Conservation (phyloP, 2,888 invertebrate species). For the Zaprionus lineosus region DNA sequence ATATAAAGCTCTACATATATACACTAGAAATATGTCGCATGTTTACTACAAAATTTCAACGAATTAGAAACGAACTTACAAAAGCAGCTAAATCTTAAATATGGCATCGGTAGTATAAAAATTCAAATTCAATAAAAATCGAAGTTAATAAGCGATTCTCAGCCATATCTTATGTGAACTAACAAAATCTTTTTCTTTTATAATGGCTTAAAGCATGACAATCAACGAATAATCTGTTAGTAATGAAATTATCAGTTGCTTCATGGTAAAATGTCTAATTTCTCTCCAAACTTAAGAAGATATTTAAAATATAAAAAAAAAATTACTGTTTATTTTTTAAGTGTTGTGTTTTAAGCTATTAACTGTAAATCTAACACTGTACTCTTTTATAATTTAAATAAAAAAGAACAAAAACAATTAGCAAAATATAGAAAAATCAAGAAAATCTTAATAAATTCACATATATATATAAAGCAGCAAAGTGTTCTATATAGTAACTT, state of each 20-base stretch:
- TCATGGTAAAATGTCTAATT: background rate
- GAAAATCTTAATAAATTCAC: constrained; percentile 42
- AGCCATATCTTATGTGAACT: constrained; percentile 14
- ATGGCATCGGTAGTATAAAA: constrained; percentile 2
- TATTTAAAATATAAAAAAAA: constrained; percentile 17
- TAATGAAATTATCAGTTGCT: too few species aligned
- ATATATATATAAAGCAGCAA: too few species aligned
- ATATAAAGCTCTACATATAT: constrained; percentile 28
- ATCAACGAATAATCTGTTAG: constrained; percentile 57
- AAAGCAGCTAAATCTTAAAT: constrained; percentile 68
- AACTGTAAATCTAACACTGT: constrained; percentile 35
- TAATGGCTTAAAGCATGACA: constrained; percentile 72
- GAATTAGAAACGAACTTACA: constrained; percentile 60
- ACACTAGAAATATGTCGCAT: constrained; percentile 50
- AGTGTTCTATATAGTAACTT: too few species aligned
- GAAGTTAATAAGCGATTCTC: constrained; percentile 25
- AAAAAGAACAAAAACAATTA: constrained; percentile 29
- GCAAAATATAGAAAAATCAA: constrained; percentile 55
- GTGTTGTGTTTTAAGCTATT: constrained; percentile 61
- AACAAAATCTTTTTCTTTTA: constrained; percentile 12
- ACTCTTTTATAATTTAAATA: constrained; percentile 55
- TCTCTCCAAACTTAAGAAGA: constrained; percentile 1
- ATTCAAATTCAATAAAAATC: constrained; percentile 5
- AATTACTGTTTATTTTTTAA: constrained; percentile 39
- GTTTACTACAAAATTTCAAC: constrained; percentile 66